Percentiles rank a stretch among this genome's conserved stretches.
These are phyloP conservation scores for Drosophila nr. perissopoda DNA, from an alignment of 2,888 invertebrate genomes.

Conservation along the genomic window DNA sequence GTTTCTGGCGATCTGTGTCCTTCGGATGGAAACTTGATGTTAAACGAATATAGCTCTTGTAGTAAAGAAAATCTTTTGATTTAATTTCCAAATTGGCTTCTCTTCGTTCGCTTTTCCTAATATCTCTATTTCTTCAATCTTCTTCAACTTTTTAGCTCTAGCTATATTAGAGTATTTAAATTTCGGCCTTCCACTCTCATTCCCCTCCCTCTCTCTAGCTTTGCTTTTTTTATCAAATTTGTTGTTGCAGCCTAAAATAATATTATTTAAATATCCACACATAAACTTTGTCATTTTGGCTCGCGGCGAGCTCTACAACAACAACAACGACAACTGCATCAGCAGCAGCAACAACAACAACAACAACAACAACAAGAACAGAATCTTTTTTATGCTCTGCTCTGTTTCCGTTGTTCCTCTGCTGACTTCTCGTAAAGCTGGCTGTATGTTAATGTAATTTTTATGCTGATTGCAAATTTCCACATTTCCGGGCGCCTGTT, in stretches of 20 bases:
- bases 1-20: not conserved
- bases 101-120: not conserved
- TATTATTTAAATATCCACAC: conserved; percentile 72
- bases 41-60: not conserved
- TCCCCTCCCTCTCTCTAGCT: not conserved
- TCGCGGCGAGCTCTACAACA: conserved; percentile 3
- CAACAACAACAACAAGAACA: not conserved
- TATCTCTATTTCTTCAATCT: not conserved
- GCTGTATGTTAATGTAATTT: conserved; percentile 76
- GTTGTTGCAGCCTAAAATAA: conserved; percentile 52
- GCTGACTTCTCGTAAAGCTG: conserved; percentile 25
- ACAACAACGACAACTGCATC: not conserved
- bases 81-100: not conserved
- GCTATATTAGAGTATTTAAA: not conserved
- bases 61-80: not conserved
- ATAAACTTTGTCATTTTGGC: conserved; percentile 52
- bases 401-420: not conserved
- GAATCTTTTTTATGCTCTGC: conserved; percentile 7
- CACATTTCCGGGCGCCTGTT: conserved; percentile 70
- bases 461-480: conserved; percentile 79
- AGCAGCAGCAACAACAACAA: rapidly evolving
- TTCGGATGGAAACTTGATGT: not conserved
- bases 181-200: not conserved
- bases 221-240: conserved; percentile 15
- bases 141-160: not conserved